These are phyloP conservation scores for Chaitophorus viminalis DNA, from an alignment of 2,888 invertebrate genomes.

Conservation along the genomic window DNA sequence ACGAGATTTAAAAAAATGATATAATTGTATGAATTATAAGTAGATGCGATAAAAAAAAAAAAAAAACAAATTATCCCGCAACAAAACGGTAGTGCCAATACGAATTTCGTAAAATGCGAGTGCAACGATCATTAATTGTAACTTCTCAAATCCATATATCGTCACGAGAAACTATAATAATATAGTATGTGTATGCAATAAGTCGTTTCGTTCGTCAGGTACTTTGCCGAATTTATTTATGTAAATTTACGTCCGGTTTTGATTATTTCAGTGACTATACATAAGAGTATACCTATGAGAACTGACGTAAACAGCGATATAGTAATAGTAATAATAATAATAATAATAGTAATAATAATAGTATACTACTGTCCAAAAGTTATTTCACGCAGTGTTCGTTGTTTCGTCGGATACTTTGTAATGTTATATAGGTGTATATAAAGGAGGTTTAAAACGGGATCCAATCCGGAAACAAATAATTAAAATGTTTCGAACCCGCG, in stretches of 20 bases:
- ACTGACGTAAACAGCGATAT: not conserved
- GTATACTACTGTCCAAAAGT: conserved; percentile 26
- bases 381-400: conserved; percentile 48
- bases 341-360: not conserved
- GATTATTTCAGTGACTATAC: not conserved
- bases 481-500: conserved; percentile 57
- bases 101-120: too few species aligned
- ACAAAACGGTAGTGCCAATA: too few species aligned
- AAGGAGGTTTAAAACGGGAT: conserved; percentile 49
- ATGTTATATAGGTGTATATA: not conserved
- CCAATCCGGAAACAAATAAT: conserved; percentile 60
- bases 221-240: too few species aligned
- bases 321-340: not conserved
- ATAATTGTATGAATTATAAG: too few species aligned
- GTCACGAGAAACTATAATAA: too few species aligned
- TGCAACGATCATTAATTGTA: too few species aligned
- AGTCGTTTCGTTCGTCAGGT: too few species aligned
- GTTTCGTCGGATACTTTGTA: conserved; percentile 33
- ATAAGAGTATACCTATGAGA: conserved; percentile 3
- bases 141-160: too few species aligned
- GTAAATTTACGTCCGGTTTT: not conserved
- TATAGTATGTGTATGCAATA: too few species aligned
- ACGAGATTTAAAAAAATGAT: too few species aligned
- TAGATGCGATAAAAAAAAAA: too few species aligned
- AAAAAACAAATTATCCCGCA: too few species aligned